These are phyloP conservation scores for Catharus fuscescens DNA, from an alignment of 2,113 vertebrate genomes.

Conservation along the genomic window DNA sequence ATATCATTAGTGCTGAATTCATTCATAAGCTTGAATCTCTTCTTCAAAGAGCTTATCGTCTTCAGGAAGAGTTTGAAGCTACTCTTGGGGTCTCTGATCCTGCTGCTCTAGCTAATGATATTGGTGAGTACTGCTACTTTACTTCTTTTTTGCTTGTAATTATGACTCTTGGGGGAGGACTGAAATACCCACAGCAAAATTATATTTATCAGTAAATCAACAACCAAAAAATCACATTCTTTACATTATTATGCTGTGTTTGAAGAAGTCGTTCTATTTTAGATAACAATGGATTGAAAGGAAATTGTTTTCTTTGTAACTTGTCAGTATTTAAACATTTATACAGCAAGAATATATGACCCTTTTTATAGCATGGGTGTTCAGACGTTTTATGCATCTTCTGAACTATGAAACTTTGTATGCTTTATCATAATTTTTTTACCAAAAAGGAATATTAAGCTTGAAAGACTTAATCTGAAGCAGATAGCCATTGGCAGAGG, in stretches of 20 bases:
- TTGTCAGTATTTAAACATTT: background rate
- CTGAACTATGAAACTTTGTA: background rate
- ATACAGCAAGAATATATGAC: background rate
- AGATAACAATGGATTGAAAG: background rate
- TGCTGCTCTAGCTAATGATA: slow-evolving; percentile 78
- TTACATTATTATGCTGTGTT: background rate
- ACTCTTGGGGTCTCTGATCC: slow-evolving; percentile 84
- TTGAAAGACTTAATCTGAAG: background rate
- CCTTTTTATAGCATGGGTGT: background rate
- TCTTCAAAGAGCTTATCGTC: slow-evolving; percentile 92
- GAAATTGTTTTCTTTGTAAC: background rate
- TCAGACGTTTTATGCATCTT: background rate
- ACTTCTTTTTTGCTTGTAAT: background rate
- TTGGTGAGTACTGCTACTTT: slow-evolving; percentile 76
- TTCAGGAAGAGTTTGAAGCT: slow-evolving; percentile 96
- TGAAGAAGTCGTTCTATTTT: background rate
- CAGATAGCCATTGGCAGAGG: background rate
- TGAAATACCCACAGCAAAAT: background rate
- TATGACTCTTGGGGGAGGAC: background rate
- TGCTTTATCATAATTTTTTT: background rate
- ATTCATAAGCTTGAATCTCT: slow-evolving; percentile 92
- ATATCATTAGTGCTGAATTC: slow-evolving; percentile 92
- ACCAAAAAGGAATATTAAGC: background rate
- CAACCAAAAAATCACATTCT: background rate
- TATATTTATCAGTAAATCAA: background rate